A percentile compares a stretch with the other conserved stretches of the same genome.
Conservation (phyloP, 2,888 invertebrate genomes). For the Prosopocoilus inquinatus region DNA sequence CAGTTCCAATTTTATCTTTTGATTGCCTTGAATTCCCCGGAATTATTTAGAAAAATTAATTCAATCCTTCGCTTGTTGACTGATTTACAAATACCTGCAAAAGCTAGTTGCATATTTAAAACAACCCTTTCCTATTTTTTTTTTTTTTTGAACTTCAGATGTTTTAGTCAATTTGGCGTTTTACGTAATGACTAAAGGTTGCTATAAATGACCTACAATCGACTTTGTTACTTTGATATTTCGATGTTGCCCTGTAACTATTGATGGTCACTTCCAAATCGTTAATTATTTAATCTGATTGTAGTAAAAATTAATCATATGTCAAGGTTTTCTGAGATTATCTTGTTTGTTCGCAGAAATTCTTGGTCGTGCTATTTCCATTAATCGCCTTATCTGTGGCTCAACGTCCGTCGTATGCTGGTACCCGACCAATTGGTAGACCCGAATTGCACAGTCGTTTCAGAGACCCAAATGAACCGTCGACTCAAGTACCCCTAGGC, state of each 20-base stretch:
- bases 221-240: no score
- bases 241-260: no score
- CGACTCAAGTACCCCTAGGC: conserved; percentile 42
- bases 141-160: no score
- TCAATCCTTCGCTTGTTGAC: no score
- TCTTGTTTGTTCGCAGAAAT: conserved; percentile 11
- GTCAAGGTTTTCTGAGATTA: neutral
- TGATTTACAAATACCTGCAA: no score
- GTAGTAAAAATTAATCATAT: neutral
- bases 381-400: conserved; percentile 37
- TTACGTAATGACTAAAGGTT: neutral
- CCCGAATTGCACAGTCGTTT: conserved; percentile 55
- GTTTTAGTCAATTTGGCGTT: no score
- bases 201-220: neutral
- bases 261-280: no score
- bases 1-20: no score
- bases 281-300: neutral
- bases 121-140: no score
- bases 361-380: conserved; percentile 8
- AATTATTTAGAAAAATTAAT: no score
- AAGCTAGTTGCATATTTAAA: no score
- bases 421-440: conserved; percentile 59
- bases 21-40: no score
- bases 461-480: conserved; percentile 32
- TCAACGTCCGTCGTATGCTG: conserved; percentile 67